Evolutionary conservation across 1,140 invertebrate species (phyloP), one percentile per base, ranked within the genome.

Genomic region (Vanessa atalanta): DNA sequence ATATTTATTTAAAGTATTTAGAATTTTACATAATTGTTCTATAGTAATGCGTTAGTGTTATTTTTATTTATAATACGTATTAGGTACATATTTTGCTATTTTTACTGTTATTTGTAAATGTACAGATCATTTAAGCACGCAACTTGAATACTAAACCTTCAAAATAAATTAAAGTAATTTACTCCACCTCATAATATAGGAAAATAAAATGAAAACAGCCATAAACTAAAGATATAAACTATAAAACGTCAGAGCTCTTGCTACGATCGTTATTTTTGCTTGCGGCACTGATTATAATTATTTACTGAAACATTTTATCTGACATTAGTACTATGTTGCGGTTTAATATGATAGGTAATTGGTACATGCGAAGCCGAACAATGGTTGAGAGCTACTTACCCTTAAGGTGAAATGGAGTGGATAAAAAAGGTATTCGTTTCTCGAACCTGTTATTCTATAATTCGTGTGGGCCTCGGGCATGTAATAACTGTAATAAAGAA

Each of bases 401-500:
- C 76, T 79, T 74, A 72, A 77, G 65, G 72, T 65, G 75, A 72
- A 79, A 72, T 75, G 57, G 57, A 70, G 69, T 68, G 66, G 65
- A 76, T 72, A 76, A 76, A 76, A 76, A 76, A 67, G 65, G 50
- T 68, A 68, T 82, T 80, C 75, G 72, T 77, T 78, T 83, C 77
- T 76, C 67, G 73, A 64, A 80, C 76, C 73, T 79, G 79, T 86
- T 88, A 83, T 89, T 87, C 82, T 85, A 87, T 85, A 87, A 88
- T 87, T 86, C 83, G 83, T 82, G 82, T 78, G 76, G 51, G 82
- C 86, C 82, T 75, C 73, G 70, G 76, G 86, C 84, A 64, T 64
- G 79, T 89, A 90, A 90, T 90, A 87, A 90, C 88, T 83, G 88
- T 89, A 88, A 89, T 90, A 89, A 89, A 85, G 74, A 76, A 80